Conservation (phyloP, 2,888 invertebrate genomes). For the Eugnorisma glareosa region DNA sequence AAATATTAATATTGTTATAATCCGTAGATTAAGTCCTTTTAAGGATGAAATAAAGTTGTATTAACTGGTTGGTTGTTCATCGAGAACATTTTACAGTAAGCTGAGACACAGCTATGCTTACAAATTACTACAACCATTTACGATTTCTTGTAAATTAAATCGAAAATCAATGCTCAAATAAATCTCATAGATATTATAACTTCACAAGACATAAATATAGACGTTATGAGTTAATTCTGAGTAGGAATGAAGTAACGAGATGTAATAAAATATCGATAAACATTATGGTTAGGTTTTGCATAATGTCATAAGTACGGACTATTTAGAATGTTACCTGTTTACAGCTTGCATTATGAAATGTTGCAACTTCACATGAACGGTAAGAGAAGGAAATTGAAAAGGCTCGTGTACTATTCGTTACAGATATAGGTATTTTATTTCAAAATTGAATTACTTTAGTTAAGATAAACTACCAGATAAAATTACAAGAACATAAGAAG, state of each 20-base stretch:
- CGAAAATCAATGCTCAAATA: slow-evolving; percentile 6
- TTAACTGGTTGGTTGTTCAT: too few species aligned
- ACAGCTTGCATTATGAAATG: slow-evolving; percentile 17
- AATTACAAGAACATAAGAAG: background rate
- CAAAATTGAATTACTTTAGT: background rate
- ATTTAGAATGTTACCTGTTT: slow-evolving; percentile 4
- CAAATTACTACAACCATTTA: background rate
- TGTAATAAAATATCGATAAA: slow-evolving; percentile 65
- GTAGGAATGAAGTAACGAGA: slow-evolving; percentile 39
- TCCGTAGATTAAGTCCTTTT: background rate
- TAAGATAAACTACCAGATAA: background rate
- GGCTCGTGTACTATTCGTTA: background rate
- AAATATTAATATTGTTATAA: background rate
- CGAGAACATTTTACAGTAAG: background rate
- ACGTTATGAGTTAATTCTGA: slow-evolving; percentile 24
- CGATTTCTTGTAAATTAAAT: slow-evolving; percentile 3
- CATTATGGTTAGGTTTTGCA: slow-evolving; percentile 48
- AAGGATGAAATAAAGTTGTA: background rate
- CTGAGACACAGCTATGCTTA: background rate
- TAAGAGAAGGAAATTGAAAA: slow-evolving; percentile 15
- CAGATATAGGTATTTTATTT: background rate
- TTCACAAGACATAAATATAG: slow-evolving; percentile 34
- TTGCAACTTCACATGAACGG: background rate
- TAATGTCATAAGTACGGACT: slow-evolving; percentile 34
- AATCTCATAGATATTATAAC: slow-evolving; percentile 13